Conservation (phyloP, 2,797 vertebrate genomes). For the Sebastes oblongus region DNA sequence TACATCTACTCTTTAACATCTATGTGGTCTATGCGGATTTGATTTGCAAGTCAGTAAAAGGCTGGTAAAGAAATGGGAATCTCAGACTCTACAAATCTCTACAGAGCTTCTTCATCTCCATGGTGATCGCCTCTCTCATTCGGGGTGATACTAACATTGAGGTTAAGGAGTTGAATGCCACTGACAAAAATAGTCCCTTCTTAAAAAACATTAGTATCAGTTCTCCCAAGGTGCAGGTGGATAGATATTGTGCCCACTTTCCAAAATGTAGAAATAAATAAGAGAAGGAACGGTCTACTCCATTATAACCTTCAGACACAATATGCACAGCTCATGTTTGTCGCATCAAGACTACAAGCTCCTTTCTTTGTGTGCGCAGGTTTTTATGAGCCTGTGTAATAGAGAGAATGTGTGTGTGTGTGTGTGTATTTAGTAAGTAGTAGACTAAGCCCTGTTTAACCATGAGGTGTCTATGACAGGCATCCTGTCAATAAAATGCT, state of each 20-base stretch:
- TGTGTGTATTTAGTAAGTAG: conserved; percentile 28
- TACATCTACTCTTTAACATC: no score
- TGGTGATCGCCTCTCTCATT: conserved; percentile 19
- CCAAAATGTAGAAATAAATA: background rate
- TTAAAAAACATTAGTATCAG: conserved; percentile 12
- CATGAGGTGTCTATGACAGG: conserved; percentile 46
- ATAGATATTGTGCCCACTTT: background rate
- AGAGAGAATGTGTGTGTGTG: conserved; percentile 6
- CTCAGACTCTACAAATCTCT: background rate
- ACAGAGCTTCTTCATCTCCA: conserved; percentile 26
- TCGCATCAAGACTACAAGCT: conserved; percentile 1
- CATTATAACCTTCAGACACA: background rate
- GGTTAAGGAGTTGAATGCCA: background rate
- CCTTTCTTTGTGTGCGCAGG: background rate
- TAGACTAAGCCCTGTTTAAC: conserved; percentile 37
- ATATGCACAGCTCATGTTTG: conserved; percentile 1
- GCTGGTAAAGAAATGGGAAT: background rate
- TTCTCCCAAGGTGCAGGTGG: background rate
- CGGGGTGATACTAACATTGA: conserved; percentile 18
- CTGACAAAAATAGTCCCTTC: conserved; percentile 8
- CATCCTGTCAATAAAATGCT: conserved; percentile 62
- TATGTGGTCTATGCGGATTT: background rate
- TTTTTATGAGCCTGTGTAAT: conserved; percentile 16
- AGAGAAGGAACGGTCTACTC: background rate
- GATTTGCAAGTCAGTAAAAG: background rate